phyloP scores from a whole-genome alignment of 2,113 vertebrate species.

The Hemiprocne comata region DNA sequence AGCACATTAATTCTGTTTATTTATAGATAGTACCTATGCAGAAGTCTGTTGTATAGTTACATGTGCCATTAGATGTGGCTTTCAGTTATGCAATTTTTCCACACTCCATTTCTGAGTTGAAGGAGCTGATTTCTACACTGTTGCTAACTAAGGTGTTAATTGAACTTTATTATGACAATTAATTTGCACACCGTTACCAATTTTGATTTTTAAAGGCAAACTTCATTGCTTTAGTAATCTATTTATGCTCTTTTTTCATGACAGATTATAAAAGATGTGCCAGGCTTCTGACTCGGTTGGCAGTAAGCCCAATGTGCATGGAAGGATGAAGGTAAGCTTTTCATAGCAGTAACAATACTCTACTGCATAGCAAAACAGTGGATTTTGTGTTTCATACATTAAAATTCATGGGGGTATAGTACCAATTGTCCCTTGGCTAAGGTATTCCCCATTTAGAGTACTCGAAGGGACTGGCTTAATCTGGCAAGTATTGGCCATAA shows the following conservation, averaged over 20 bases:
- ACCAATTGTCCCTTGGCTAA: not conserved
- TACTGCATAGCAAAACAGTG: not conserved
- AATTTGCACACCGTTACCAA: not conserved
- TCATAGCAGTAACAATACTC: not conserved
- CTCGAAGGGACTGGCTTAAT: not conserved
- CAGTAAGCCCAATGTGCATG: slow-evolving; percentile 89
- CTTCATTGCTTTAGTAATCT: not conserved
- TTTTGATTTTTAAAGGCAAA: slow-evolving; percentile 2
- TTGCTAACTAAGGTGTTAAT: not conserved
- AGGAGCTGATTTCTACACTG: not conserved
- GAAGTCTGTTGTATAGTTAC: not conserved
- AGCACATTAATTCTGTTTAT: not conserved
- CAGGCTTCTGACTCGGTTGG: slow-evolving; percentile 91
- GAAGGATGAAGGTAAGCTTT: slow-evolving; percentile 85
- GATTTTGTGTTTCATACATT: not conserved
- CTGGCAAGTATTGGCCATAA: slow-evolving; percentile 1
- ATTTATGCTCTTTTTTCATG: slow-evolving; percentile 28
- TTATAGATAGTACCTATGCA: not conserved
- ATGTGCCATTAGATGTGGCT: not conserved
- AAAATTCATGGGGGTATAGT: not conserved
- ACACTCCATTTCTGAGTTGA: not conserved
- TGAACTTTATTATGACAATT: not conserved
- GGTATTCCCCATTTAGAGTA: not conserved
- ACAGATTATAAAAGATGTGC: slow-evolving; percentile 95
- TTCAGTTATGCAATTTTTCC: not conserved